Percentiles rank a stretch among this genome's conserved stretches.
phyloP scores from a whole-genome alignment of 2,888 invertebrate species.

The Caenorhabditis drosophilae region DNA sequence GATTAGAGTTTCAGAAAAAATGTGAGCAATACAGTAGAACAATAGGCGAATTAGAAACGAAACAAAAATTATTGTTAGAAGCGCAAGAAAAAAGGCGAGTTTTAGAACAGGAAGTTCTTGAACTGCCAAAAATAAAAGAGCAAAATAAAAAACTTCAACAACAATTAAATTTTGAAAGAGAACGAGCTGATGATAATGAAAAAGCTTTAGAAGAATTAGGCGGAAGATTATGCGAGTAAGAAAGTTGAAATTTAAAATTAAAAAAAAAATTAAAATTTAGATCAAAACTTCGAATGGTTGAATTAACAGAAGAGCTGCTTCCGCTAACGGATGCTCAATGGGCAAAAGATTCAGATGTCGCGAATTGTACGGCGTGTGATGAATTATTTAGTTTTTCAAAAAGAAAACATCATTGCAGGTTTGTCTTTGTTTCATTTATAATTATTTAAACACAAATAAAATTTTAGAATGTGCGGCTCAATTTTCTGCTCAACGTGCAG shows the following conservation, averaged over 20 bases:
- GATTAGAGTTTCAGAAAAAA: conserved; percentile 33
- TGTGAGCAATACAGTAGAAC: conserved; percentile 41
- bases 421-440: conserved; percentile 2
- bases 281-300: conserved; percentile 54
- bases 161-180: conserved; percentile 15
- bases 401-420: conserved; percentile 62
- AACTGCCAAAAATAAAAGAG: conserved; percentile 14
- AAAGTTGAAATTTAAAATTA: not conserved
- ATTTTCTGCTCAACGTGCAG: conserved; percentile 56
- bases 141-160: conserved; percentile 21
- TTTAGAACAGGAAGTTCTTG: not conserved
- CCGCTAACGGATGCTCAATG: conserved; percentile 48
- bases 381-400: conserved; percentile 44
- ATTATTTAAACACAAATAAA: not conserved
- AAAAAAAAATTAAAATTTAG: conserved; percentile 34
- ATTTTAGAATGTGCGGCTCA: conserved; percentile 48
- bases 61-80: conserved; percentile 36
- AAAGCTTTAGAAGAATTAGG: conserved; percentile 56
- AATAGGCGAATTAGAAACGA: conserved; percentile 35
- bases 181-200: conserved; percentile 42
- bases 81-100: not conserved
- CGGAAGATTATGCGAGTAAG: conserved; percentile 39
- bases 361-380: conserved; percentile 44
- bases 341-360: conserved; percentile 51
- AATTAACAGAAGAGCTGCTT: conserved; percentile 55